Evolutionary conservation across 1,140 invertebrate genomes (phyloP).

Genomic region (Linepithema humile): DNA sequence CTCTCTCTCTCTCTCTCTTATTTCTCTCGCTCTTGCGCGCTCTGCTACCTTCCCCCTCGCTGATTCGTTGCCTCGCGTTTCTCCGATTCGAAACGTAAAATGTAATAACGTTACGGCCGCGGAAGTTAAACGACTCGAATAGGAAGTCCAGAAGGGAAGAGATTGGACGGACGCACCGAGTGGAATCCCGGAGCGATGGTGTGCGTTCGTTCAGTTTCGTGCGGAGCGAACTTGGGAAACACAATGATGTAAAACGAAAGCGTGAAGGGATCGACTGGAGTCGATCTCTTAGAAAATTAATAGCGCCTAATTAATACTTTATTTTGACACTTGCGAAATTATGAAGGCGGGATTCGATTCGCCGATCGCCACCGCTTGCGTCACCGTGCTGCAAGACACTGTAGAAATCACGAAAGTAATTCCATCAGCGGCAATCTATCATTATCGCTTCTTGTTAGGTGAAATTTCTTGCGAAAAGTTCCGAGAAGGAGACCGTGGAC

Average conservation of each 20-base stretch:
- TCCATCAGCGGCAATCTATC: no score
- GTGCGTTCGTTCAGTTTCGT: neutral
- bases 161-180: conserved; percentile 26
- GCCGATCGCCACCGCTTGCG: no score
- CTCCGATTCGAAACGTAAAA: conserved; percentile 37
- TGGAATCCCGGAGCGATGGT: conserved; percentile 4
- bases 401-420: neutral
- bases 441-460: no score
- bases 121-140: conserved; percentile 29
- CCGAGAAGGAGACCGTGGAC: neutral
- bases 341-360: no score
- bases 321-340: no score
- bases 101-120: conserved; percentile 38
- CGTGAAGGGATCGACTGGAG: neutral
- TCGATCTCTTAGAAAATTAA: neutral
- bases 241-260: neutral
- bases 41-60: neutral
- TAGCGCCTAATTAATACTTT: neutral
- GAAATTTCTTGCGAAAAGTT: no score
- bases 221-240: neutral
- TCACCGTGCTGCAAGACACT: neutral
- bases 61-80: conserved; percentile 33
- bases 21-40: conserved; percentile 35
- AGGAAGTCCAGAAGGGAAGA: conserved; percentile 34
- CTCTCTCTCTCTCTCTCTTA: neutral